phyloP scores from a whole-genome alignment of 2,113 vertebrate genomes.

The Vulpes vulpes region DNA sequence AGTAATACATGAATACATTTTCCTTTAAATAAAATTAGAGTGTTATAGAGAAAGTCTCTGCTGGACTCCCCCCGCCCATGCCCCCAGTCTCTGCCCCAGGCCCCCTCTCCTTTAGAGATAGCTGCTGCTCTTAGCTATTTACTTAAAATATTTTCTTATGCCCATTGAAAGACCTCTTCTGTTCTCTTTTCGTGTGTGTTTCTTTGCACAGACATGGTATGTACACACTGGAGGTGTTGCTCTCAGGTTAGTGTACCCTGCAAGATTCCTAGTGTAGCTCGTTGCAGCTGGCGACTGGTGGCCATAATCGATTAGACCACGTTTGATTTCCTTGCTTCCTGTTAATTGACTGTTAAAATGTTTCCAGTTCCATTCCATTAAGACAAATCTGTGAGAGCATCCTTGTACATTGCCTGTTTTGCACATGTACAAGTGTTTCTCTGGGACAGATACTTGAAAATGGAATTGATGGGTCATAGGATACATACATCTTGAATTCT shows the following conservation, averaged over 20 bases:
- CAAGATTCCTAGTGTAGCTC: neutral
- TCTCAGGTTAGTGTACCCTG: neutral
- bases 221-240: neutral
- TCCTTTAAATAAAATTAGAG: slow-evolving; percentile 63
- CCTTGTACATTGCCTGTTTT: neutral
- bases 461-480: neutral
- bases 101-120: neutral
- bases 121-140: neutral
- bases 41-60: neutral
- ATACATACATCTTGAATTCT: neutral
- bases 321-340: neutral
- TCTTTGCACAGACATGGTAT: slow-evolving; percentile 6
- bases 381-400: neutral
- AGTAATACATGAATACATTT: slow-evolving; percentile 70
- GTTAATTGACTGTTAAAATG: neutral
- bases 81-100: neutral
- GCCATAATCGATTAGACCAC: fast-evolving
- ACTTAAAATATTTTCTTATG: neutral
- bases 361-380: neutral
- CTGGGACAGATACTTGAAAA: neutral
- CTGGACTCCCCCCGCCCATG: neutral
- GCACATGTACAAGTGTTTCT: neutral
- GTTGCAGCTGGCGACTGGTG: neutral
- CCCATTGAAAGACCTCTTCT: neutral
- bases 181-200: neutral